These are phyloP conservation scores for Drosophila micromelanica DNA, from an alignment of 1,140 invertebrate species.

Conservation along the genomic window DNA sequence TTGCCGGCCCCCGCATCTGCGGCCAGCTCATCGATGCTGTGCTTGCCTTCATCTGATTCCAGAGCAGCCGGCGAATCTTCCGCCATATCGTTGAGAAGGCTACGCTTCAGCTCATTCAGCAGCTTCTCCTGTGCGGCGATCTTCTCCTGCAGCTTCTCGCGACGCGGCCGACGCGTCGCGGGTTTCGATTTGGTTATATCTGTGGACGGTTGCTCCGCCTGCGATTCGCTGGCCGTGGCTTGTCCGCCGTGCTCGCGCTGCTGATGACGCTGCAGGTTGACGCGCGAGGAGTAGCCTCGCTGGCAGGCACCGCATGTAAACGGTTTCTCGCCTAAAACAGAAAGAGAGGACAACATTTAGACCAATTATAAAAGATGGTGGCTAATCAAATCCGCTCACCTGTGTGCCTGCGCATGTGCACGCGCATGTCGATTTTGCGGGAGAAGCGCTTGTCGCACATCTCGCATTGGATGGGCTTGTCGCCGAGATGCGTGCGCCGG, in stretches of 20 bases:
- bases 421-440: constrained; percentile 85
- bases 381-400: constrained; percentile 79
- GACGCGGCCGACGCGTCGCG: constrained; percentile 49
- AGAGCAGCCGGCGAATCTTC: constrained; percentile 36
- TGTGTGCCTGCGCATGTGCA: constrained; percentile 87
- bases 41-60: constrained; percentile 9
- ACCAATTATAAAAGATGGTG: neutral
- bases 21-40: constrained; percentile 26
- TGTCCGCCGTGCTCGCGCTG: constrained; percentile 64
- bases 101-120: constrained; percentile 56
- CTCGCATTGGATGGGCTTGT: constrained; percentile 86
- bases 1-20: constrained; percentile 65
- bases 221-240: neutral
- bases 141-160: constrained; percentile 65
- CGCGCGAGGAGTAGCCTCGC: constrained; percentile 73
- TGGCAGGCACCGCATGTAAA: constrained; percentile 69
- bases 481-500: constrained; percentile 83
- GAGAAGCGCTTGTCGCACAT: constrained; percentile 87
- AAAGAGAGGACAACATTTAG: constrained; percentile 6
- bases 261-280: constrained; percentile 72
- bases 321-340: constrained; percentile 67
- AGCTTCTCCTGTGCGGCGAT: constrained; percentile 65
- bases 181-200: constrained; percentile 21
- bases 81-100: constrained; percentile 51
- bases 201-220: constrained; percentile 1